These are phyloP conservation scores for Epinotia bilunana DNA, from an alignment of 2,888 invertebrate species.

Conservation along the genomic window DNA sequence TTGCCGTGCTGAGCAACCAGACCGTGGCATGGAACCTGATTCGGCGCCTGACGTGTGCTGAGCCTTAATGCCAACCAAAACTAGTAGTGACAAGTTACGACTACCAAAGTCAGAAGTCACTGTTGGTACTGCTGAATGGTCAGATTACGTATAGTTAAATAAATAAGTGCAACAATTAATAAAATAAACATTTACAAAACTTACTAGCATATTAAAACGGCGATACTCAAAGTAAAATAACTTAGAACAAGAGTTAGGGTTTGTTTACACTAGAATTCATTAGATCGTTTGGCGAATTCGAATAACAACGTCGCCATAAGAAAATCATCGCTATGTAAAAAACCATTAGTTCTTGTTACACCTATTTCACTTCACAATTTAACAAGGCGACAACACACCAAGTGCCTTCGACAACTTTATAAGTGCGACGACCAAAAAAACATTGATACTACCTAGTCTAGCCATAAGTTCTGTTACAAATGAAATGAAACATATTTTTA, in stretches of 20 bases:
- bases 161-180: not conserved
- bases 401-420: conserved; percentile 19
- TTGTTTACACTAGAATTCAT: not conserved
- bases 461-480: too few relatives aligned
- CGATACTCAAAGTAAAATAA: not conserved
- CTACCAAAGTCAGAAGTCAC: not conserved
- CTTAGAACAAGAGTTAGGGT: conserved; percentile 4
- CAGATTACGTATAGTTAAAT: not conserved
- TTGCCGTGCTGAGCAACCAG: not conserved
- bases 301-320: not conserved
- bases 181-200: not conserved
- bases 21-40: not conserved
- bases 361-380: not conserved
- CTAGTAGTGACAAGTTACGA: too few relatives aligned
- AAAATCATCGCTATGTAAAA: not conserved
- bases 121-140: not conserved
- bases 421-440: conserved; percentile 20
- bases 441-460: conserved; percentile 21
- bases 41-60: not conserved
- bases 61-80: too few relatives aligned
- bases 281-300: not conserved
- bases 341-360: not conserved
- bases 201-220: conserved; percentile 3
- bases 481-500: too few relatives aligned
- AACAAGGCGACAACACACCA: conserved; percentile 28